Conservation (phyloP, 2,797 vertebrate species). For the Spinibarbus caldwelli region DNA sequence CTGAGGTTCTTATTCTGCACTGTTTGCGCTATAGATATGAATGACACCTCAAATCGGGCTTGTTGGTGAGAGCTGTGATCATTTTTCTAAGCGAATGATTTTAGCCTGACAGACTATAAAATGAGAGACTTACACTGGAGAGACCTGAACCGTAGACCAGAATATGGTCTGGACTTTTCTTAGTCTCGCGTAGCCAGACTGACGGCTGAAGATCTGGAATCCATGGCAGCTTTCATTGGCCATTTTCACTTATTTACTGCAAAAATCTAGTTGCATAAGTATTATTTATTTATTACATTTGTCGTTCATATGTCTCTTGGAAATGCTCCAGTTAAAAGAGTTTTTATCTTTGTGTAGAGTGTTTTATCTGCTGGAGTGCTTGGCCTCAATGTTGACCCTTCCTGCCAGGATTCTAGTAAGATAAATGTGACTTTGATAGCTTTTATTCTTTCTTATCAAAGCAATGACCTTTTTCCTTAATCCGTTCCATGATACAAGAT, state of each 20-base stretch:
- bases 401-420: constrained; percentile 4
- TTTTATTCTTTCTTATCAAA: constrained; percentile 27
- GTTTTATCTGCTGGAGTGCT: constrained; percentile 7
- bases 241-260: background rate
- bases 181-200: no score
- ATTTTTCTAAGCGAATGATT: background rate
- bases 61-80: background rate
- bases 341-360: background rate
- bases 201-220: no score
- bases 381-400: background rate
- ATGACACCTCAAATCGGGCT: background rate
- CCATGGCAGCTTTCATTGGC: no score
- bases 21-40: background rate
- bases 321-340: background rate
- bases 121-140: background rate
- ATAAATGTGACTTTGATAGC: constrained; percentile 29
- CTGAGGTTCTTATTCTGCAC: background rate
- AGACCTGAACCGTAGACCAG: background rate
- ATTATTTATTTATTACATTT: background rate
- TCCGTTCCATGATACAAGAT: constrained; percentile 13
- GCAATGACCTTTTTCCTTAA: constrained; percentile 28
- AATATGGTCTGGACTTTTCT: background rate
- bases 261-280: background rate
- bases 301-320: background rate
- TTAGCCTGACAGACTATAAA: background rate